phyloP scores from a whole-genome alignment of 2,888 invertebrate genomes.

The Chaetogeoica ovagalla region DNA sequence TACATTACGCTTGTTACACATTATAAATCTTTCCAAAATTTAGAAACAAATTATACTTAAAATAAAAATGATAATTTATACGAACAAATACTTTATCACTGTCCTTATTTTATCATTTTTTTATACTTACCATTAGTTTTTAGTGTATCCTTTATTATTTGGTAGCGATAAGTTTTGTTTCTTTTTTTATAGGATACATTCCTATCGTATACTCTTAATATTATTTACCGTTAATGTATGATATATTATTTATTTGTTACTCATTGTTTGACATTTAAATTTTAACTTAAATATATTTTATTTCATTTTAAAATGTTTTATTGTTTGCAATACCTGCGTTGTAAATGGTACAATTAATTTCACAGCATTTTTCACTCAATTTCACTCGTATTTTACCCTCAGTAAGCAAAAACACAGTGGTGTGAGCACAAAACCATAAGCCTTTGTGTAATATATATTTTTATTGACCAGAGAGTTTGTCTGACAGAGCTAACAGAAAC shows the following conservation, averaged over 20 bases:
- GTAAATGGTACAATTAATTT: no score
- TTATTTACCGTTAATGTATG: constrained; percentile 5
- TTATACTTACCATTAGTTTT: background rate
- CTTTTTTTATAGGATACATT: background rate
- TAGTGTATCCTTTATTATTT: background rate
- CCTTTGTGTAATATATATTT: no score
- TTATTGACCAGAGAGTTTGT: no score
- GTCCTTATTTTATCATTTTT: background rate
- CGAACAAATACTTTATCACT: background rate
- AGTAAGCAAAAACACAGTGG: no score
- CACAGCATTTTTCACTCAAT: no score
- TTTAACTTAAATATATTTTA: constrained; percentile 26
- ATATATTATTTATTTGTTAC: constrained; percentile 15
- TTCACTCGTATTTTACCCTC: no score
- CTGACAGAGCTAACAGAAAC: no score
- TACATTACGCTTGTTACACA: no score
- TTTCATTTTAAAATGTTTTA: background rate
- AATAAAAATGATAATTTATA: background rate
- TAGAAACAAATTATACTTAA: background rate
- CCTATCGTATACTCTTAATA: background rate
- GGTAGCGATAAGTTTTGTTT: background rate
- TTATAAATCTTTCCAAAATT: background rate
- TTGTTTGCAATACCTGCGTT: no score
- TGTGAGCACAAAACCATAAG: no score
- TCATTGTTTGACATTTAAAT: constrained; percentile 27